Evolutionary conservation across 2,888 invertebrate genomes (phyloP).

Genomic region (Eudemis profundana): DNA sequence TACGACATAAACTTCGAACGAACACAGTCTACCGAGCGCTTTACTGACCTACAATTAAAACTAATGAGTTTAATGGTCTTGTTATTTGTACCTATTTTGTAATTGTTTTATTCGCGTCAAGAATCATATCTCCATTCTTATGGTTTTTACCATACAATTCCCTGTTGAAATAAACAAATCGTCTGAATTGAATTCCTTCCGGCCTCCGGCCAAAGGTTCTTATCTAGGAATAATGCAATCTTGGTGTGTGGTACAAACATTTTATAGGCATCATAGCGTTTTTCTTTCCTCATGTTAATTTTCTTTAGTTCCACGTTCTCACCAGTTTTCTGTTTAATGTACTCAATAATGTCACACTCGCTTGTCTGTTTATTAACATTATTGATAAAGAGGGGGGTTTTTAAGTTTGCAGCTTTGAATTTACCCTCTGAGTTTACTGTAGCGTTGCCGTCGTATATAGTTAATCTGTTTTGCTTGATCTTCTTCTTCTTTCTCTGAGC

Average conservation of each 20-base stretch:
- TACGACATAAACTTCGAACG: slow-evolving; percentile 13
- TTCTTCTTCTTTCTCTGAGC: background rate
- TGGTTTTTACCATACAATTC: background rate
- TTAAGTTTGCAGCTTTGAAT: slow-evolving; percentile 11
- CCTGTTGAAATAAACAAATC: slow-evolving; percentile 35
- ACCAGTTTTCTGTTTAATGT: slow-evolving; percentile 25
- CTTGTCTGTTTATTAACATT: slow-evolving; percentile 14
- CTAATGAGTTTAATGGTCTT: slow-evolving; percentile 12
- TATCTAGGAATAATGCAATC: slow-evolving; percentile 15
- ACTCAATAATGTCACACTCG: slow-evolving; percentile 3
- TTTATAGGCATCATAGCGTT: slow-evolving; percentile 29
- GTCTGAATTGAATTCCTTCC: slow-evolving; percentile 19
- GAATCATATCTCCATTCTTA: background rate
- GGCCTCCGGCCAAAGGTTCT: slow-evolving; percentile 30
- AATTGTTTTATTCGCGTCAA: background rate
- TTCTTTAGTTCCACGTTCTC: background rate
- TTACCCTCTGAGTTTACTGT: slow-evolving; percentile 1
- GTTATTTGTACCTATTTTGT: background rate
- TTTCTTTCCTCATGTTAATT: slow-evolving; percentile 24
- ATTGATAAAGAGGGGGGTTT: slow-evolving; percentile 18
- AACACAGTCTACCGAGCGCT: slow-evolving; percentile 28
- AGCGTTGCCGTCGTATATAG: slow-evolving; percentile 16
- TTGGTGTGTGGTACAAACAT: slow-evolving; percentile 36
- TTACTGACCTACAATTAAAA: slow-evolving; percentile 27
- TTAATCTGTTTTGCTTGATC: background rate